These are phyloP conservation scores for Centropus bengalensis DNA, from an alignment of 2,113 vertebrate genomes.

Conservation along the genomic window DNA sequence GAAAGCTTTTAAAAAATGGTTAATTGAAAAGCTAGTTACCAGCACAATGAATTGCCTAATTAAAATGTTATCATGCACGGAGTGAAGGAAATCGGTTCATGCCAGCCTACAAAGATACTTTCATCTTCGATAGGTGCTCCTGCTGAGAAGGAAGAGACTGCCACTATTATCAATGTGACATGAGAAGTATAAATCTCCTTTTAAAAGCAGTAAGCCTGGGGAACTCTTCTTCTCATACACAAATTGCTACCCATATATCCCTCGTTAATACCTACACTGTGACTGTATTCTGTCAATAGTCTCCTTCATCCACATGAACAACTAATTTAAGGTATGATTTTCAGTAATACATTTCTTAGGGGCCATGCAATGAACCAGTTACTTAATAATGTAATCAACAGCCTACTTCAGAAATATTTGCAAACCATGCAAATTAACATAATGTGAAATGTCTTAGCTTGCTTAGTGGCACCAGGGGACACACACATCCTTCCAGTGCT, in stretches of 20 bases:
- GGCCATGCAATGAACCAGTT: not conserved
- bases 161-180: not conserved
- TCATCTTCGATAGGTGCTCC: conserved; percentile 22
- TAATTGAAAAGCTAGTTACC: conserved; percentile 37
- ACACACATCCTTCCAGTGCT: not conserved
- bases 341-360: not conserved
- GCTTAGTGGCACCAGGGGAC: not conserved
- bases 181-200: not conserved
- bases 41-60: conserved; percentile 47
- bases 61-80: conserved; percentile 38
- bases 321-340: not conserved
- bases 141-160: conserved; percentile 9
- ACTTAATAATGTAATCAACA: not conserved
- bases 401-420: not conserved
- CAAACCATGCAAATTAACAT: not conserved
- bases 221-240: not conserved
- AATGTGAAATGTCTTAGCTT: not conserved
- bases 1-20: not conserved
- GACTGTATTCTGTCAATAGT: not conserved
- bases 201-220: not conserved
- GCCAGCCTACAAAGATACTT: not conserved
- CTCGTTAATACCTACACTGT: not conserved
- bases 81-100: conserved; percentile 15
- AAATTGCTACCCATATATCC: not conserved
- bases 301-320: not conserved